Base-by-base conservation (phyloP, 2,797 vertebrate genomes). In the Amazonetta brasiliensis region DNA sequence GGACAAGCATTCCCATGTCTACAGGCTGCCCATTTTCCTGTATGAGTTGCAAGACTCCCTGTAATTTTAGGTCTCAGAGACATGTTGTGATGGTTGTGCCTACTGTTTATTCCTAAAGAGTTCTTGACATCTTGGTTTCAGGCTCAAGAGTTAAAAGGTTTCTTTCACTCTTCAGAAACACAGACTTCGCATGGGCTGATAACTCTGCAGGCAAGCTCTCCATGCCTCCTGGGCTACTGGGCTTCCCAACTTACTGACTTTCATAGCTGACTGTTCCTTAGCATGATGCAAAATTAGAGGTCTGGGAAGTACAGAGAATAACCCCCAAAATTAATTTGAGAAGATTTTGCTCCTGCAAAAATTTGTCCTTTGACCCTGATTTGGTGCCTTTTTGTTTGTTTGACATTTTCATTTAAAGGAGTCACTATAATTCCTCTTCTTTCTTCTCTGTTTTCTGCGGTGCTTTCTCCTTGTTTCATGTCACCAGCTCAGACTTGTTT, bases 401-500 rank as follows among this genome's bases (percentile, higher is more conserved):
- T 48, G 26, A 6, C 14, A 75, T 87, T 78, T 78, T 92, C 16
- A 74, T 58, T 84, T 86, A 69, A 69, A 67, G 22, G 9, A 90
- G 23, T 3, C 23, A 33, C 28, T 63, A 71, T 54, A 83, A 68
- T 19, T 30, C 10, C 15, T 44, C 25, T 35, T 82, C 28, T 50
- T 83, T 78, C 52, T 63, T 69, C 14, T 56, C 28, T 62, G 2
- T 69, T 83, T 95, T 84, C 68, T 86, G 31, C 54, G 74, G 17
- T 3, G 54, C 20, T 80, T 91, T 91, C 25, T 66, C 31, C 23
- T 62, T 66, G 35, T 76, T 95, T 74, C 69, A 22, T 17, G 37
- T n/a, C 60, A 74, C 18, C 52, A 63, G 30, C 22, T 86, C 60
- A 80, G 30, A 80, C 35, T 59, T 77, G 25, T 46, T 90, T 77